These are phyloP conservation scores for Lepus townsendii DNA, from an alignment of 2,797 vertebrate species.

Conservation along the genomic window DNA sequence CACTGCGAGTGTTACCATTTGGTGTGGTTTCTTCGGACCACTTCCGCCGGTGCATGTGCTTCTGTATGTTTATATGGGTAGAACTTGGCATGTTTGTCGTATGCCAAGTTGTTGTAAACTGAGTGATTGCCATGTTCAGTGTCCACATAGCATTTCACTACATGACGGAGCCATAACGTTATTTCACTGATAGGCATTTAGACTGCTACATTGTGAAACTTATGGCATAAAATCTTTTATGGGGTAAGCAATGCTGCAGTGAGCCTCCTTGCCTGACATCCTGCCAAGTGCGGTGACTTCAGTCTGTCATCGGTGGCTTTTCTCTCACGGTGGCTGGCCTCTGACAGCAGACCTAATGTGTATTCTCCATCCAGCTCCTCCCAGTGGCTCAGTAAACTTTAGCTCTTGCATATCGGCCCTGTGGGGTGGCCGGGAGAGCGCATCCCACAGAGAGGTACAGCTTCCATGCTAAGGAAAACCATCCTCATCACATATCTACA, in stretches of 20 bases:
- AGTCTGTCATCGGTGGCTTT: neutral
- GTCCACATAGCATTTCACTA: neutral
- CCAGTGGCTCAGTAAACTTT: neutral
- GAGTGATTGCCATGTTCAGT: neutral
- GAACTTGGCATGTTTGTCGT: neutral
- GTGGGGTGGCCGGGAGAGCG: neutral
- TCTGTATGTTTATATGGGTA: slow-evolving; percentile 23
- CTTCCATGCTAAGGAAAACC: neutral
- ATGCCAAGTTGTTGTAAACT: slow-evolving; percentile 15
- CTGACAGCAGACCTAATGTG: neutral
- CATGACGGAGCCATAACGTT: neutral
- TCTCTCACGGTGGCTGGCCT: neutral
- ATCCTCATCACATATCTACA: neutral
- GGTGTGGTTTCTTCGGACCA: neutral
- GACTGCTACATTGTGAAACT: neutral
- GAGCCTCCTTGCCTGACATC: neutral
- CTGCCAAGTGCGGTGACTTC: neutral
- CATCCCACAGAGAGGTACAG: neutral
- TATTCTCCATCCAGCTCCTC: neutral
- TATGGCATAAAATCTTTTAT: neutral
- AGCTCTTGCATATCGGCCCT: neutral
- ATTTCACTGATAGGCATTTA: neutral
- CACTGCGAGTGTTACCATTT: neutral
- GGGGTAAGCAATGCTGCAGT: neutral
- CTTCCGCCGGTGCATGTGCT: neutral